Evolutionary conservation across 2,113 vertebrate species (phyloP).

Genomic region (Agapornis roseicollis): DNA sequence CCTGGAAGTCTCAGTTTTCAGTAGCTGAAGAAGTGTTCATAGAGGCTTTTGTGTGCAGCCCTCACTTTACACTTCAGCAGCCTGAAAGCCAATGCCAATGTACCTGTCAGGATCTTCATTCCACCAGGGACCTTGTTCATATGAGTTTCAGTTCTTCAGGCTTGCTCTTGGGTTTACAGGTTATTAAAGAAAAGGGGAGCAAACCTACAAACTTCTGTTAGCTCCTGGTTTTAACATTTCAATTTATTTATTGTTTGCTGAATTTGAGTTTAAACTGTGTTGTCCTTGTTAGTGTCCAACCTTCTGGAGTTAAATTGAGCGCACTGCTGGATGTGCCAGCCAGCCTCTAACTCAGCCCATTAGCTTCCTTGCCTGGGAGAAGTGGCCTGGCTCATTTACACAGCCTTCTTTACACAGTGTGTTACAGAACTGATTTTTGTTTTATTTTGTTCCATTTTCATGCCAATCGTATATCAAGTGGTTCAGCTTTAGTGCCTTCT

Average conservation of each 20-base stretch:
- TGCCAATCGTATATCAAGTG: not conserved
- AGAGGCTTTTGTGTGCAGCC: not conserved
- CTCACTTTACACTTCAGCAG: not conserved
- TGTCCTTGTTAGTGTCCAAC: not conserved
- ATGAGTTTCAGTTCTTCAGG: not conserved
- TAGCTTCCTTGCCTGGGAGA: not conserved
- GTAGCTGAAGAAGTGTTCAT: not conserved
- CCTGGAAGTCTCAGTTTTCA: not conserved
- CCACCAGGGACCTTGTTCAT: accelerated
- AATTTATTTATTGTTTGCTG: not conserved
- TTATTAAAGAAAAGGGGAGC: not conserved
- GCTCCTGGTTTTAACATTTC: not conserved
- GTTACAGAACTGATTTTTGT: not conserved
- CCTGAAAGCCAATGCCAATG: accelerated
- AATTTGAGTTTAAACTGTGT: not conserved
- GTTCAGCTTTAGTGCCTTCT: not conserved
- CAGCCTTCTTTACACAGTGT: not conserved
- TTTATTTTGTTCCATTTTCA: not conserved
- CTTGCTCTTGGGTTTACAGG: accelerated
- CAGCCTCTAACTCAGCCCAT: not conserved
- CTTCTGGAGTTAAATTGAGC: not conserved
- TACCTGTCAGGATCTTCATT: not conserved
- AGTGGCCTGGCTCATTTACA: not conserved
- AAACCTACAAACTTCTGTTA: not conserved
- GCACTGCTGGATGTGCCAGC: not conserved